Conservation (phyloP, 2,113 vertebrate species). For the Aix galericulata region DNA sequence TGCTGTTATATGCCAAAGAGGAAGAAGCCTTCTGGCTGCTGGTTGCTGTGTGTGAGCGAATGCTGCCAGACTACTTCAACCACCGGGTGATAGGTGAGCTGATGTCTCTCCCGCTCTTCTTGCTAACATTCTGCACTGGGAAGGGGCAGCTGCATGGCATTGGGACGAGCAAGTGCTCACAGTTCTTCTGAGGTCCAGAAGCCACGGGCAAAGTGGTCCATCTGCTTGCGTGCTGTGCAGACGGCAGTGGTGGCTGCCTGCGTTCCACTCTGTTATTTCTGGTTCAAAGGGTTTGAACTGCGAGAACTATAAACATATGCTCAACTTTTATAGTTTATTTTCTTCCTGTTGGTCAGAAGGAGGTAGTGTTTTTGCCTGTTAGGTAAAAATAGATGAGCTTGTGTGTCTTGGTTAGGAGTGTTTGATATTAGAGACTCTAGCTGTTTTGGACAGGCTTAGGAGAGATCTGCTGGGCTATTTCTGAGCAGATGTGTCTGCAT, state of each 20-base stretch:
- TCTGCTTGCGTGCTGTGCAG: not conserved
- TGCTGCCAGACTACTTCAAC: constrained; percentile 98
- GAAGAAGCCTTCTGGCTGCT: constrained; percentile 98
- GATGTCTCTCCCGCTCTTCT: accelerated
- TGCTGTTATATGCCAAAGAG: constrained; percentile 93
- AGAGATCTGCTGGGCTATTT: not conserved
- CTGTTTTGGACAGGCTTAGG: not conserved
- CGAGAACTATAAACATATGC: not conserved
- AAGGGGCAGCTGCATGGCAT: not conserved
- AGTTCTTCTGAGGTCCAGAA: not conserved
- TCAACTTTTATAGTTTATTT: not conserved
- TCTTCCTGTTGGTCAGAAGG: not conserved
- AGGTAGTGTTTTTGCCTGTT: not conserved
- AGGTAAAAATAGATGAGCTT: not conserved
- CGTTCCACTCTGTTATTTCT: not conserved
- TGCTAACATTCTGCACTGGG: not conserved
- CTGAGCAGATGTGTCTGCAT: not conserved
- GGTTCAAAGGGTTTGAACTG: not conserved
- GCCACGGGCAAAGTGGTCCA: accelerated
- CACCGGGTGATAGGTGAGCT: constrained; percentile 91
- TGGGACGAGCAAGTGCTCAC: not conserved
- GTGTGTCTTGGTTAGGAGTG: not conserved
- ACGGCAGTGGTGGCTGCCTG: not conserved
- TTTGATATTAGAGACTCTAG: not conserved
- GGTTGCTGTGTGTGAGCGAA: constrained; percentile 94